A percentile compares a stretch with the other conserved stretches of the same genome.
Conservation (phyloP, 2,888 invertebrate genomes). For the Ceraclea dissimilis region DNA sequence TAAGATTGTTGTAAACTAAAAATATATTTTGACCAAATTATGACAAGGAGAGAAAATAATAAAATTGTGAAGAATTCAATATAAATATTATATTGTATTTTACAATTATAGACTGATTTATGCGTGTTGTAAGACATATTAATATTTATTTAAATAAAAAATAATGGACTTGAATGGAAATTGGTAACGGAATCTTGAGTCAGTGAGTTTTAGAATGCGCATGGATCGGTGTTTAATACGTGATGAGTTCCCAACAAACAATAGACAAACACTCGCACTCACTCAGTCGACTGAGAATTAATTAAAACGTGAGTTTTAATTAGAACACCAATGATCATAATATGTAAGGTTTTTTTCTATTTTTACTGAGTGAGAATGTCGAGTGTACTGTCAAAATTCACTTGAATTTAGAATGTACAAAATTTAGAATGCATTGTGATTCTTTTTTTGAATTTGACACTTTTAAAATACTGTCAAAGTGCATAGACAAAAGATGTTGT, state of each 20-base stretch:
- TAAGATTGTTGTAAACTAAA: background rate
- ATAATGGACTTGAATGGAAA: background rate
- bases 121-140: background rate
- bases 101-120: slow-evolving; percentile 1
- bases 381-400: too few species aligned
- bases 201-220: background rate
- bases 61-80: background rate
- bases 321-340: too few species aligned
- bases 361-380: too few species aligned
- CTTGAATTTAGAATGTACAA: too few species aligned
- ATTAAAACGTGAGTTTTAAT: too few species aligned
- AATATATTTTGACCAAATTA: background rate
- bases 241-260: too few species aligned
- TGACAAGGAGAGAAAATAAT: background rate
- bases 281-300: background rate
- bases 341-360: too few species aligned
- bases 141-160: background rate
- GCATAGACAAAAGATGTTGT: too few species aligned
- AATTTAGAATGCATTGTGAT: too few species aligned
- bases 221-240: background rate
- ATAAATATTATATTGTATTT: background rate
- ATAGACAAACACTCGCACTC: too few species aligned
- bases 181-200: background rate
- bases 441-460: too few species aligned
- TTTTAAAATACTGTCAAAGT: too few species aligned